Percentiles rank a stretch among this genome's conserved stretches.
These are phyloP conservation scores for Arge pagana DNA, from an alignment of 2,888 invertebrate species.

Conservation along the genomic window DNA sequence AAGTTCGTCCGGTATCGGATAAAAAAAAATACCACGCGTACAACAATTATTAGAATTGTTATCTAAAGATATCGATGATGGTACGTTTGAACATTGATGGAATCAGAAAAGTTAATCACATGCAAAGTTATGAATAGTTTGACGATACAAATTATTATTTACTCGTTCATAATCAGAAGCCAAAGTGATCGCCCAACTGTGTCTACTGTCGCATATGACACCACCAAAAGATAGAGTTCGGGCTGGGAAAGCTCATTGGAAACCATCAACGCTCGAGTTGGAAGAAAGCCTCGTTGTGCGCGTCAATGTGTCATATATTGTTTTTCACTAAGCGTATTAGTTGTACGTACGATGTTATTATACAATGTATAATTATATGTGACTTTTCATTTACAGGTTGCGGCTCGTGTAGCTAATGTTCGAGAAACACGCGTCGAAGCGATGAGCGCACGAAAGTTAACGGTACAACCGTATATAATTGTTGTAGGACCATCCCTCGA, in stretches of 20 bases:
- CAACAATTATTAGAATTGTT: too few relatives aligned
- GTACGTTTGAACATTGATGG: too few relatives aligned
- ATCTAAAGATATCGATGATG: too few relatives aligned
- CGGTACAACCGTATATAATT: not conserved
- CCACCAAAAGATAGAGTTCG: conserved; percentile 21
- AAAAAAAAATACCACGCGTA: too few relatives aligned
- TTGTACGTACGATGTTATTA: too few relatives aligned
- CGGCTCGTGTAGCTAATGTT: not conserved
- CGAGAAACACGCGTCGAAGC: not conserved
- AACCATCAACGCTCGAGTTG: conserved; percentile 20
- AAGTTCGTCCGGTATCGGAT: too few relatives aligned
- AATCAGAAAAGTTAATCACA: too few relatives aligned
- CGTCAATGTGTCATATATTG: too few relatives aligned
- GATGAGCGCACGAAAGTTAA: not conserved
- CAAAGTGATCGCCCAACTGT: conserved; percentile 13
- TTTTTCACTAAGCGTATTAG: not conserved
- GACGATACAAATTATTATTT: not conserved
- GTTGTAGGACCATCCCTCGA: conserved; percentile 1
- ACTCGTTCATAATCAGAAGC: not conserved
- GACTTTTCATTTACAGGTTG: conserved; percentile 5
- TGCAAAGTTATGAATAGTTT: too few relatives aligned
- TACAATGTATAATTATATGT: too few relatives aligned
- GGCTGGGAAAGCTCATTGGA: conserved; percentile 16
- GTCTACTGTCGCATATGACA: conserved; percentile 9
- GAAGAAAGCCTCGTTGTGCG: conserved; percentile 17